Conservation (phyloP, 2,888 invertebrate genomes). For the Tetramorium bicarinatum region DNA sequence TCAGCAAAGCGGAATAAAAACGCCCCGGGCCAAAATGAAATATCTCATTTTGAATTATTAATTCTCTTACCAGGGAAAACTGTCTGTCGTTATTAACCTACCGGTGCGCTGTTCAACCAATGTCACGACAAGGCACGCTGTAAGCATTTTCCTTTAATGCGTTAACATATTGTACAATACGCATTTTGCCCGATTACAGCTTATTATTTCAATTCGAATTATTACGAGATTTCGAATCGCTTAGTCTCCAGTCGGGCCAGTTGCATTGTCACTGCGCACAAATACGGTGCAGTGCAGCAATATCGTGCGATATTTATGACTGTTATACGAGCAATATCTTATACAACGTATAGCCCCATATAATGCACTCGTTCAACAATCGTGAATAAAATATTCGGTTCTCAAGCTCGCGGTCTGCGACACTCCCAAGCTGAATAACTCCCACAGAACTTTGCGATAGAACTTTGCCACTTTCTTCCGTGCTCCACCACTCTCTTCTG, state of each 20-base stretch:
- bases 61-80: constrained; percentile 9
- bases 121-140: not conserved
- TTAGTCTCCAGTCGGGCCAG: not conserved
- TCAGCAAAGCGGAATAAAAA: constrained; percentile 33
- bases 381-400: constrained; percentile 80
- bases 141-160: not conserved
- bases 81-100: not conserved
- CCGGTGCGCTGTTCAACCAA: not conserved
- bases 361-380: constrained; percentile 59
- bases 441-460: not conserved
- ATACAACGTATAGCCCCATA: not conserved
- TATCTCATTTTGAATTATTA: constrained; percentile 40
- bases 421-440: constrained; percentile 25
- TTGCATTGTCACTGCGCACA: not conserved
- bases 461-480: constrained; percentile 27
- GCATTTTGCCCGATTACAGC: not conserved
- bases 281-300: not conserved
- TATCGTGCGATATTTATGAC: constrained; percentile 2
- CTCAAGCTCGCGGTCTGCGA: constrained; percentile 59
- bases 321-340: not conserved
- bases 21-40: not conserved
- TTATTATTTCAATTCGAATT: not conserved
- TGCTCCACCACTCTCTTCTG: not conserved
- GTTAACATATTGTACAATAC: not conserved
- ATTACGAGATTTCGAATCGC: not conserved